phyloP scores from a whole-genome alignment of 2,888 invertebrate species.

The Caenorhabditis parvicauda region DNA sequence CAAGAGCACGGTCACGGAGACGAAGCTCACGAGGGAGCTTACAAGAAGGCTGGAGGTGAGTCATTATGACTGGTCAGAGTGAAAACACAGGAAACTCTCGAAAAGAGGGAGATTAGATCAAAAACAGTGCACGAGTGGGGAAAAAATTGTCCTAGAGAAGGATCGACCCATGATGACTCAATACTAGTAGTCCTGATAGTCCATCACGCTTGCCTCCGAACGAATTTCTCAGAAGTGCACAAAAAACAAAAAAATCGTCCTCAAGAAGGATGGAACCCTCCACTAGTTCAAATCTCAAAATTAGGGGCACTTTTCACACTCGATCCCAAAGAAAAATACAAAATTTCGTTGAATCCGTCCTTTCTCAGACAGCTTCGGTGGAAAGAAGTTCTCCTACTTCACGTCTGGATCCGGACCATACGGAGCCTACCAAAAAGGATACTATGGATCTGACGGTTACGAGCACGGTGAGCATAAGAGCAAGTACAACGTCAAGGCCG shows the following conservation, averaged over 20 bases:
- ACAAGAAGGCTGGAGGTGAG: constrained; percentile 26
- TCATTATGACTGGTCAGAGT: not conserved
- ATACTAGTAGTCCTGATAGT: too few species aligned
- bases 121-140: too few species aligned
- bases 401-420: constrained; percentile 38
- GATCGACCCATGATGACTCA: too few species aligned
- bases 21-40: constrained; percentile 25
- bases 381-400: constrained; percentile 44
- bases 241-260: too few species aligned
- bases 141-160: too few species aligned
- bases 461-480: constrained; percentile 31
- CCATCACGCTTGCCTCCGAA: too few species aligned
- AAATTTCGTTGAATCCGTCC: too few species aligned
- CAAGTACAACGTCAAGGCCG: constrained; percentile 20
- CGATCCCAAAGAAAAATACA: too few species aligned
- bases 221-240: too few species aligned
- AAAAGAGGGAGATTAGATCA: not conserved
- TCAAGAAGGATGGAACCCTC: too few species aligned
- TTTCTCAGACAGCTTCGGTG: constrained; percentile 34
- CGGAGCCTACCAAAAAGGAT: constrained; percentile 43
- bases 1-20: constrained; percentile 30
- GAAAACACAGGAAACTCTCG: not conserved
- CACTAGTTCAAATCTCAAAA: too few species aligned
- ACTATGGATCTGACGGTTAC: constrained; percentile 40
- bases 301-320: too few species aligned